These are phyloP conservation scores for Leucophenga varia DNA, from an alignment of 1,140 invertebrate genomes.

Conservation along the genomic window DNA sequence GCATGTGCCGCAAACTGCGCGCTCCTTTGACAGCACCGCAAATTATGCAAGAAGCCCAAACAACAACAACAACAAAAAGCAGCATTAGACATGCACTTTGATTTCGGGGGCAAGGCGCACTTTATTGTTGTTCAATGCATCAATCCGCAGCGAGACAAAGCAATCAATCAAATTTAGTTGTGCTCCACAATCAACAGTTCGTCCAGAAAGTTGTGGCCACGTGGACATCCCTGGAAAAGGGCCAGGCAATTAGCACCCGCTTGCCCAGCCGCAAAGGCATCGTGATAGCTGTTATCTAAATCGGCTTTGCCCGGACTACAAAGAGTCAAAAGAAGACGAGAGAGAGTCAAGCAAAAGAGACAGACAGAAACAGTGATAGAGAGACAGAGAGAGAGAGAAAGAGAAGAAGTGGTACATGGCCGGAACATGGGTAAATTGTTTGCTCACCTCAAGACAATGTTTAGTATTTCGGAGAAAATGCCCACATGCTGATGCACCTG, in stretches of 20 bases:
- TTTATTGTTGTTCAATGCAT: slow-evolving; percentile 31
- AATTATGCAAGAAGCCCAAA: slow-evolving; percentile 49
- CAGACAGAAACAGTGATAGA: no score
- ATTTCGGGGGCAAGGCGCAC: no score
- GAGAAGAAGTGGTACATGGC: no score
- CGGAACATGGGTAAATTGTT: no score
- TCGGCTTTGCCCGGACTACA: slow-evolving; percentile 42
- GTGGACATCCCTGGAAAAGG: slow-evolving; percentile 34
- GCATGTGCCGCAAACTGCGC: not conserved
- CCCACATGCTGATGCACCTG: slow-evolving; percentile 46
- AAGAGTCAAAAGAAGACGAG: no score
- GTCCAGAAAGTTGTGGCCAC: slow-evolving; percentile 38
- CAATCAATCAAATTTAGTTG: not conserved
- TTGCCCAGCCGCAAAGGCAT: slow-evolving; percentile 37
- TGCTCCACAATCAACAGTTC: slow-evolving; percentile 10
- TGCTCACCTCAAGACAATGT: slow-evolving; percentile 45
- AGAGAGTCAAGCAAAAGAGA: no score
- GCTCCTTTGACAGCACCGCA: slow-evolving; percentile 32
- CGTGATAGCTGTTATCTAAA: slow-evolving; percentile 39
- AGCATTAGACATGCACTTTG: slow-evolving; percentile 45
- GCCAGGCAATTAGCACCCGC: slow-evolving; percentile 40
- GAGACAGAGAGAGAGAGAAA: no score
- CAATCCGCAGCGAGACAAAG: slow-evolving; percentile 12
- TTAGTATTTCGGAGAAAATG: slow-evolving; percentile 47
- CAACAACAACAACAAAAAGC: no score